Evolutionary conservation across 2,113 vertebrate species (phyloP).

Genomic region (Pachyramphus minor): DNA sequence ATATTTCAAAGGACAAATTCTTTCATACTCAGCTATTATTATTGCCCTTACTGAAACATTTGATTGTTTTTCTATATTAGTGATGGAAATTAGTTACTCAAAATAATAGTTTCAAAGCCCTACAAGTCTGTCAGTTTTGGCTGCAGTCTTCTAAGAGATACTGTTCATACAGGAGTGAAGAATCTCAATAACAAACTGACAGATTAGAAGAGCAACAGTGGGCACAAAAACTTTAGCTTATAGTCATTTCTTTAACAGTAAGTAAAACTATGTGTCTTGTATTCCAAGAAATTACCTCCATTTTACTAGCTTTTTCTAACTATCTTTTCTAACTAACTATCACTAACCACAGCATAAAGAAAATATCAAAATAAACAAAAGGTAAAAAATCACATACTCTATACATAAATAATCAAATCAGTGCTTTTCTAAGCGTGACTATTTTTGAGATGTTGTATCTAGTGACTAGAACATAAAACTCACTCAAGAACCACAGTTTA

Average conservation of each 20-base stretch:
- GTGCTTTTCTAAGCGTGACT: background rate
- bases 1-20: background rate
- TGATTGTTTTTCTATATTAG: background rate
- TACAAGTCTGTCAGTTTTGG: background rate
- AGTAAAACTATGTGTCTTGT: background rate
- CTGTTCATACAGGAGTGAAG: background rate
- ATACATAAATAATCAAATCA: background rate
- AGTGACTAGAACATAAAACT: background rate
- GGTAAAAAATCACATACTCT: background rate
- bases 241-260: background rate
- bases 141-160: background rate
- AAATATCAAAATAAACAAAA: background rate
- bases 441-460: background rate
- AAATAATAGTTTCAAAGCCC: background rate
- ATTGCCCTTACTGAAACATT: background rate
- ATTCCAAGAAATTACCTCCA: background rate
- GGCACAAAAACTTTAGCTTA: background rate
- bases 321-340: background rate
- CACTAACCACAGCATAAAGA: background rate
- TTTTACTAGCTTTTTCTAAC: background rate
- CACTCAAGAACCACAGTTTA: background rate
- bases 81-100: background rate
- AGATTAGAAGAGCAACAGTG: background rate
- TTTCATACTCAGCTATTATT: background rate
- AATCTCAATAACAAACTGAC: background rate